A percentile compares a stretch with the other conserved stretches of the same genome.
These are phyloP conservation scores for Ptychoptera contaminata DNA, from an alignment of 2,888 invertebrate genomes.

Conservation along the genomic window DNA sequence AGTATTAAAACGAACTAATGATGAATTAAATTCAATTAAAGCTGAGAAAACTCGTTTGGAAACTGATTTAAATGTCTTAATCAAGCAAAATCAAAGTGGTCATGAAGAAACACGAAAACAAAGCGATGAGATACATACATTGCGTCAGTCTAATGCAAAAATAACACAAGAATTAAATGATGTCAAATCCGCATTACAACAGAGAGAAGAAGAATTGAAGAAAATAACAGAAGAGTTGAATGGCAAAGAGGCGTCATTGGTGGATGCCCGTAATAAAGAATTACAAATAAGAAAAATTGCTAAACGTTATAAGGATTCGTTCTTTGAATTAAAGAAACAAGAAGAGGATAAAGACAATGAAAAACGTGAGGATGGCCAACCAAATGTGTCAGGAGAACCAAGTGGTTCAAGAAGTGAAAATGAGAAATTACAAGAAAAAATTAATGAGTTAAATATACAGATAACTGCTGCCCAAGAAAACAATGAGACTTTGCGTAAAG, in stretches of 20 bases:
- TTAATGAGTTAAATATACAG: conserved; percentile 32
- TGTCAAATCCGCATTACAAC: conserved; percentile 39
- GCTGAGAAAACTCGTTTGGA: conserved; percentile 51
- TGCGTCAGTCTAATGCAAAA: conserved; percentile 41
- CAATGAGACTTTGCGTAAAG: conserved; percentile 39
- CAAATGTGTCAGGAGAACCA: not conserved
- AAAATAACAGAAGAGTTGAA: conserved; percentile 48
- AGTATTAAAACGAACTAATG: conserved; percentile 45
- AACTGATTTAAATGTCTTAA: conserved; percentile 44
- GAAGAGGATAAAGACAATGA: conserved; percentile 47
- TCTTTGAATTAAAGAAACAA: conserved; percentile 55
- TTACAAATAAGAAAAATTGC: conserved; percentile 74
- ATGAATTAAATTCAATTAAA: conserved; percentile 46
- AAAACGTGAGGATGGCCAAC: conserved; percentile 33
- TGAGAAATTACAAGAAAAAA: conserved; percentile 31
- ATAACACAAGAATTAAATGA: conserved; percentile 47
- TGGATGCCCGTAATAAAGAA: conserved; percentile 53
- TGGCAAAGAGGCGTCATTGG: conserved; percentile 47
- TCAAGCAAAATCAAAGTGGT: conserved; percentile 39
- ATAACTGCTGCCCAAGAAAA: conserved; percentile 32
- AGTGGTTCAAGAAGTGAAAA: conserved; percentile 20
- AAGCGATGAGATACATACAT: conserved; percentile 41
- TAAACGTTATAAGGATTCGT: conserved; percentile 80
- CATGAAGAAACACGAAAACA: conserved; percentile 50
- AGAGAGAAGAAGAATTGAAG: conserved; percentile 42